Conservation (phyloP, 2,888 invertebrate genomes). For the Cerceris ruficornis region DNA sequence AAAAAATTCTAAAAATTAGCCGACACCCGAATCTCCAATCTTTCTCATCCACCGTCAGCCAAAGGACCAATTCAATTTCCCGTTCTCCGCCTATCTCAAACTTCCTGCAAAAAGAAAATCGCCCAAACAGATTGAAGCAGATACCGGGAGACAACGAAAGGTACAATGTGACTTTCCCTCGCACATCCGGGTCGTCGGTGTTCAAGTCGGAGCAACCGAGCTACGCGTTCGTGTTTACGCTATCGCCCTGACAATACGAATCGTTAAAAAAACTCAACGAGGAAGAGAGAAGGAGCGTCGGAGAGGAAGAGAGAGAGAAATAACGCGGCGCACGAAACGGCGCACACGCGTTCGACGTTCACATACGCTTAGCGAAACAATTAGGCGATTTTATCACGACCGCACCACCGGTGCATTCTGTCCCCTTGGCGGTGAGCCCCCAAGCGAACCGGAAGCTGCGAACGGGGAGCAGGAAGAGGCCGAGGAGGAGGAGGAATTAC, state of each 20-base stretch:
- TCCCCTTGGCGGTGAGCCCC: slow-evolving; percentile 75
- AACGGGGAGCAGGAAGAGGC: slow-evolving; percentile 48
- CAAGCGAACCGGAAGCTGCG: slow-evolving; percentile 79
- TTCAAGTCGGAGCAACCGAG: too few species aligned
- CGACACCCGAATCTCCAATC: not conserved
- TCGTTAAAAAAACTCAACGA: slow-evolving; percentile 9
- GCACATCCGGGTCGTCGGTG: too few species aligned
- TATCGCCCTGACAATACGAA: too few species aligned
- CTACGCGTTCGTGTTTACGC: too few species aligned
- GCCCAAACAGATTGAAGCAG: too few species aligned
- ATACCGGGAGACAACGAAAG: too few species aligned
- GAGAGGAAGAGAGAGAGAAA: slow-evolving; percentile 22
- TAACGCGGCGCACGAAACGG: slow-evolving; percentile 58
- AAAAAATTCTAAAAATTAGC: not conserved
- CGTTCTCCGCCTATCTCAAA: too few species aligned
- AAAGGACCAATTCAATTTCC: too few species aligned
- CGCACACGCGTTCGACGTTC: slow-evolving; percentile 75
- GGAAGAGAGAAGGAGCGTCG: slow-evolving; percentile 6
- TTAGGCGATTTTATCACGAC: slow-evolving; percentile 81
- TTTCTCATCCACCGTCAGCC: too few species aligned
- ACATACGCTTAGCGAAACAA: slow-evolving; percentile 82
- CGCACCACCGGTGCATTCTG: slow-evolving; percentile 74
- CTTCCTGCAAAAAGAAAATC: too few species aligned
- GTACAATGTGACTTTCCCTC: too few species aligned
- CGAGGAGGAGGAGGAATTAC: not conserved